These are phyloP conservation scores for Chloroclystis v-ata DNA, from an alignment of 2,888 invertebrate species.

Conservation along the genomic window DNA sequence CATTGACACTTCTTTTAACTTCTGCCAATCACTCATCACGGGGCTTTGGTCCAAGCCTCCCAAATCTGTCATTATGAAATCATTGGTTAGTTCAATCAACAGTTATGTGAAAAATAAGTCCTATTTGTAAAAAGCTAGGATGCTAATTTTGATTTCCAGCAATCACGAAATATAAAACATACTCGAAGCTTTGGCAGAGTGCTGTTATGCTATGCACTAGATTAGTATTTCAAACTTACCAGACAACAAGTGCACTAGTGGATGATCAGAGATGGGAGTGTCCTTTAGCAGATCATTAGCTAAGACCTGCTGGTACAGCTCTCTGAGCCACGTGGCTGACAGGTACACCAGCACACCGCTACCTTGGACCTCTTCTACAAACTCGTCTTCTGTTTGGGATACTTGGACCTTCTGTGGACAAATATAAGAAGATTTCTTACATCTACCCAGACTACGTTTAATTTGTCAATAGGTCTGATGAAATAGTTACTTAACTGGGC, in stretches of 20 bases:
- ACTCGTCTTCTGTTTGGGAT: slow-evolving; percentile 88
- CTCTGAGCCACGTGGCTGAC: slow-evolving; percentile 95
- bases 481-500: too few species aligned
- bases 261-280: slow-evolving; percentile 83
- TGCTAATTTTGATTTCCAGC: too few species aligned
- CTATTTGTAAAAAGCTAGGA: too few species aligned
- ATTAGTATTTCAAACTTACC: slow-evolving; percentile 71
- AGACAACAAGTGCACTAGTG: slow-evolving; percentile 85
- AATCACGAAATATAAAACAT: too few species aligned
- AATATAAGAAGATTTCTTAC: too few species aligned
- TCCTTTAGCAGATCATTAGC: slow-evolving; percentile 84
- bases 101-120: background rate
- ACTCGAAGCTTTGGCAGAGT: too few species aligned
- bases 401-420: slow-evolving; percentile 52
- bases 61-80: slow-evolving; percentile 79
- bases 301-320: slow-evolving; percentile 92
- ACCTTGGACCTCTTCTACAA: slow-evolving; percentile 94
- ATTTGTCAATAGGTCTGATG: too few species aligned
- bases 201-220: background rate
- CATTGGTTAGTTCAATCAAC: too few species aligned
- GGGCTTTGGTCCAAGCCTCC: slow-evolving; percentile 91
- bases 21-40: slow-evolving; percentile 91
- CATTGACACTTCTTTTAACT: slow-evolving; percentile 86
- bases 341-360: slow-evolving; percentile 95
- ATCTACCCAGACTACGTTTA: too few species aligned